phyloP scores from a whole-genome alignment of 92 coral and sea anemone species.

The Pocillopora grandis region DNA sequence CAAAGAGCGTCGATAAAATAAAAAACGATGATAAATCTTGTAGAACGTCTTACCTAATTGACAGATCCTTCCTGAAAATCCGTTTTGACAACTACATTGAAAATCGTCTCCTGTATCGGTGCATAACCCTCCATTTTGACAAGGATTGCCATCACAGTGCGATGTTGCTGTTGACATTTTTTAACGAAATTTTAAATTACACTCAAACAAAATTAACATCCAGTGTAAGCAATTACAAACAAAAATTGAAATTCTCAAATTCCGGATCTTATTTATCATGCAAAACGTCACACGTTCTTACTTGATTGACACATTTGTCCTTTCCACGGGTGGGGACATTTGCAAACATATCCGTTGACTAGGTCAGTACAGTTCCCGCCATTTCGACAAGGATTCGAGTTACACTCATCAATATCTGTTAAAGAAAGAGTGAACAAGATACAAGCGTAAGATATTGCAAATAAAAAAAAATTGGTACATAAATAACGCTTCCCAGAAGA shows the following conservation, averaged over 20 bases:
- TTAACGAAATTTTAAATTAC: slow-evolving; percentile 15
- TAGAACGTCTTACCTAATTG: slow-evolving; percentile 70
- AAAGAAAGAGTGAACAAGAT: not conserved
- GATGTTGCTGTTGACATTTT: slow-evolving; percentile 55
- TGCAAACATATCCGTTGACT: slow-evolving; percentile 72
- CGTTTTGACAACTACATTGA: slow-evolving; percentile 68
- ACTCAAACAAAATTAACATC: not conserved
- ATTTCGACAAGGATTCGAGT: slow-evolving; percentile 68
- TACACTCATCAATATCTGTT: slow-evolving; percentile 83
- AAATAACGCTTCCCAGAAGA: no score
- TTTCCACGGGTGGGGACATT: slow-evolving; percentile 79
- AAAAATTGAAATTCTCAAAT: not conserved
- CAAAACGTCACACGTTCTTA: slow-evolving; percentile 21
- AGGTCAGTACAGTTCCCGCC: slow-evolving; percentile 85
- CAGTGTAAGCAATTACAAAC: not conserved
- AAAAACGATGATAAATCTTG: not conserved
- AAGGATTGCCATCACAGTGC: slow-evolving; percentile 79
- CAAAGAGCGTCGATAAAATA: not conserved
- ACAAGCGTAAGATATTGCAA: no score
- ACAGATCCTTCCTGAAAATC: slow-evolving; percentile 83
- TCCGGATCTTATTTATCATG: not conserved
- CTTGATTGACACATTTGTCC: slow-evolving; percentile 77
- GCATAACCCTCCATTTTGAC: slow-evolving; percentile 83
- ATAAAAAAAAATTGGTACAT: no score
- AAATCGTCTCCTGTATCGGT: slow-evolving; percentile 60